Percentiles rank a stretch among this genome's conserved stretches.
Evolutionary conservation across 2,797 vertebrate species (phyloP).

Genomic region (Gallirallus australis): DNA sequence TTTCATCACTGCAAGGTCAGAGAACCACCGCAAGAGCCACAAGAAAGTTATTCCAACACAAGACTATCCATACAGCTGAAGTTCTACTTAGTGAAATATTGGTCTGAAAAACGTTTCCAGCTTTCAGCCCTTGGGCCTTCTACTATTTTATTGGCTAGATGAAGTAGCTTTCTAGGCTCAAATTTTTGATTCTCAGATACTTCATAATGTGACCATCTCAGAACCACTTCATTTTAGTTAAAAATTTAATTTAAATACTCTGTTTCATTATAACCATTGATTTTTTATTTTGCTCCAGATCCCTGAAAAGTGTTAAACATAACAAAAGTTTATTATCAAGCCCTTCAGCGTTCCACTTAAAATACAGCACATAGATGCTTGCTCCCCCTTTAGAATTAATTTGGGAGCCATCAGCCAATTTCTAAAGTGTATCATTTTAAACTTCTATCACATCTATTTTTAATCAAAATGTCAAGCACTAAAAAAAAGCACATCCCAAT

Average conservation of each 20-base stretch:
- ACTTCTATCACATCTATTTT: background rate
- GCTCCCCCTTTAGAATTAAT: background rate
- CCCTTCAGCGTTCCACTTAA: background rate
- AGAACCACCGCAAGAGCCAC: background rate
- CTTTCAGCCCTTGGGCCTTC: background rate
- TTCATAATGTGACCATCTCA: background rate
- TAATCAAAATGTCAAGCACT: background rate
- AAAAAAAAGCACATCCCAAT: background rate
- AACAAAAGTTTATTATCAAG: background rate
- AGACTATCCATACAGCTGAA: background rate
- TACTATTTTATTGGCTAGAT: background rate
- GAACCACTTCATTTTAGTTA: background rate
- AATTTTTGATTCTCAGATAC: background rate
- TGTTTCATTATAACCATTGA: background rate
- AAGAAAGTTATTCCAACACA: background rate
- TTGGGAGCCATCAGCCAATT: background rate
- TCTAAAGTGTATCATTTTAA: background rate
- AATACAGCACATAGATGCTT: background rate
- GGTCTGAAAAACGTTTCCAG: background rate
- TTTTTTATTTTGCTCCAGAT: background rate
- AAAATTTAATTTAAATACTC: background rate
- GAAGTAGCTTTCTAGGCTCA: background rate
- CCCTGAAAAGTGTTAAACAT: background rate
- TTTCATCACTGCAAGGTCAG: background rate
- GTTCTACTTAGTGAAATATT: background rate